Percentiles rank a stretch among this genome's conserved stretches.
Conservation (phyloP, 2,888 invertebrate genomes). For the Volucella bombylans region DNA sequence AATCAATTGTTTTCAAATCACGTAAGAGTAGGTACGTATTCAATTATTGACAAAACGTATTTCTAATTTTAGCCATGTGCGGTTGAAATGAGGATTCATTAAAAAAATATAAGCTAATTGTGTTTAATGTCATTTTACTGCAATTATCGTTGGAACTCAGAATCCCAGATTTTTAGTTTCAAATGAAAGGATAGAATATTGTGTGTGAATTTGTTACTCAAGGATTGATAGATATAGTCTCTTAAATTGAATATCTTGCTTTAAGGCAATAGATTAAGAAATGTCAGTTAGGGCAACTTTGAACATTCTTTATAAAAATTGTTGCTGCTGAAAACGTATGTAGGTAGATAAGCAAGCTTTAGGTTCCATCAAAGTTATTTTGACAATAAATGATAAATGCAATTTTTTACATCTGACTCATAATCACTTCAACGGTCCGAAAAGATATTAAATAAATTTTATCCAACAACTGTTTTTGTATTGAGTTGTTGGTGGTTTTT, state of each 20-base stretch:
- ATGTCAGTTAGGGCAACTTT: no score
- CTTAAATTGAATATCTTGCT: no score
- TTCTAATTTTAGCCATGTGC: not conserved
- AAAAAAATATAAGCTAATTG: conserved; percentile 32
- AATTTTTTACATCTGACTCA: conserved; percentile 19
- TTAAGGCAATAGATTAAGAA: no score
- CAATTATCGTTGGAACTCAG: not conserved
- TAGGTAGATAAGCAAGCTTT: no score
- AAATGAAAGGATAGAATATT: no score
- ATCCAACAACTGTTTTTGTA: not conserved
- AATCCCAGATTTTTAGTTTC: no score
- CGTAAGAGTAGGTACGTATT: not conserved
- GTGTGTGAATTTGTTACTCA: no score
- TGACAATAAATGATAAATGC: not conserved
- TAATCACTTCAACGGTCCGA: not conserved
- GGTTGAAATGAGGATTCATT: not conserved
- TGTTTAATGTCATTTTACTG: conserved; percentile 18
- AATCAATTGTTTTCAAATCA: conserved; percentile 7
- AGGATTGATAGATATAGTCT: no score
- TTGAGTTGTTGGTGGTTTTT: not conserved
- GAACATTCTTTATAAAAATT: no score
- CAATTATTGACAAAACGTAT: conserved; percentile 31
- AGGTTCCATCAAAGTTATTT: not conserved
- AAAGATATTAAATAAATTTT: conserved; percentile 4
- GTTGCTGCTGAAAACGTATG: no score